Evolutionary conservation across 92 coral and sea anemone genomes (phyloP), one percentile per base, ranked within the genome.

Genomic region (Epizoanthus rinbou): DNA sequence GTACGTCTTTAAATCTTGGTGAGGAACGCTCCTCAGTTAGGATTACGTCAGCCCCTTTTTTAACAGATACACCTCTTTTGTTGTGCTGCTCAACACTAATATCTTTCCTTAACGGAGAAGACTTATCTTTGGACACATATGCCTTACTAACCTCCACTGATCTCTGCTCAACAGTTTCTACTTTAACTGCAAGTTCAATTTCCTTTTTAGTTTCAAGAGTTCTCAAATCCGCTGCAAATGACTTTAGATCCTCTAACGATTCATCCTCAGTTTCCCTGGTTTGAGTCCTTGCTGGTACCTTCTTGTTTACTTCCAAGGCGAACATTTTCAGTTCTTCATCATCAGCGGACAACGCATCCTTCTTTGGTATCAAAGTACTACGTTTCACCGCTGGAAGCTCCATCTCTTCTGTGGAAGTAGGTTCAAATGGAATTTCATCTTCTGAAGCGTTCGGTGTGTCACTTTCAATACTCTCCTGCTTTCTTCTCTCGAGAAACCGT

Each of bases 391-490:
- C 56, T 76, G 57, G 21, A 19, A 76, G 2, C 13, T 19, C 54
- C 41, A 25, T 17, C 69, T 76, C 69, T 35, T 76, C 81, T 57
- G 68, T 25, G 13, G 25, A 33, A 45, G 37, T 76, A 22, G 81
- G 54, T 21, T 76, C 81, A 37, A 76, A 76, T 17, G 71, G 82
- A 59, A 78, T 78, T 78, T 78, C 82, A 19, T 78, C 82, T 13
- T 69, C 82, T 19, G 82, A 78, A 3, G 41, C 70, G 72, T 41
- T 62, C 9, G 59, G 70, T 43, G 33, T 63, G 41, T 78, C 71
- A 59, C 8, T 37, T 2, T 78, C 82, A 13, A 59, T 18, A 70
- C 82, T 78, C 25, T 62, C 71, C 24, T 59, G 82, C 47, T 62
- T 78, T 33, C 45, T 78, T 8, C 7, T 62, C 47, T 78, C 82